phyloP scores from a whole-genome alignment of 2,797 vertebrate species.

The Mallotus villosus region DNA sequence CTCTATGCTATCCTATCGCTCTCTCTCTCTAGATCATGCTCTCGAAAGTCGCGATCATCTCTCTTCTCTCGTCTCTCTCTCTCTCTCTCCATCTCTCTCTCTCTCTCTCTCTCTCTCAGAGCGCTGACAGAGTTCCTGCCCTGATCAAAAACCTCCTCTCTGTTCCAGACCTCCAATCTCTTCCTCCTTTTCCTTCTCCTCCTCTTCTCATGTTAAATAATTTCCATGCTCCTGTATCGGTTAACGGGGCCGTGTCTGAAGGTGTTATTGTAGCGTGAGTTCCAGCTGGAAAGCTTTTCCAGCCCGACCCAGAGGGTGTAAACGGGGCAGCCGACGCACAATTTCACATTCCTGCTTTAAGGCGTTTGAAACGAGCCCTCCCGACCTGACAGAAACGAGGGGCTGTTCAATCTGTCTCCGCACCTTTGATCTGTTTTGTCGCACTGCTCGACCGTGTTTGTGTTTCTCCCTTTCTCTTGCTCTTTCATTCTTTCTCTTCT shows the following conservation, averaged over 20 bases:
- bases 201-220: conserved; percentile 43
- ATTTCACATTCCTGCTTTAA: conserved; percentile 64
- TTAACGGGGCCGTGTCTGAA: conserved; percentile 49
- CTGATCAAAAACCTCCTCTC: conserved; percentile 47
- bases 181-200: conserved; percentile 43
- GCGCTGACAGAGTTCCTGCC: conserved; percentile 27
- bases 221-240: conserved; percentile 57
- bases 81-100: too few relatives aligned
- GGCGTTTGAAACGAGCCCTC: conserved; percentile 59
- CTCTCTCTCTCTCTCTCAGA: too few relatives aligned
- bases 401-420: conserved; percentile 38
- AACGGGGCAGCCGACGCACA: conserved; percentile 58
- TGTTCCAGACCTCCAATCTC: conserved; percentile 10
- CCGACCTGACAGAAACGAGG: conserved; percentile 38
- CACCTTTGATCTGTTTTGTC: conserved; percentile 43
- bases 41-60: too few relatives aligned
- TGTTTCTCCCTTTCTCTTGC: not conserved
- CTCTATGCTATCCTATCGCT: too few relatives aligned
- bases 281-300: conserved; percentile 67
- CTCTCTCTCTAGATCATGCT: too few relatives aligned
- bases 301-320: conserved; percentile 54
- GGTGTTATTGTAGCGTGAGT: conserved; percentile 52
- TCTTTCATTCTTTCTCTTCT: not conserved
- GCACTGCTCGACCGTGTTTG: not conserved
- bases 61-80: too few relatives aligned